Evolutionary conservation across 2,888 invertebrate genomes (phyloP).

Genomic region (Drosophila parthenogenetica): DNA sequence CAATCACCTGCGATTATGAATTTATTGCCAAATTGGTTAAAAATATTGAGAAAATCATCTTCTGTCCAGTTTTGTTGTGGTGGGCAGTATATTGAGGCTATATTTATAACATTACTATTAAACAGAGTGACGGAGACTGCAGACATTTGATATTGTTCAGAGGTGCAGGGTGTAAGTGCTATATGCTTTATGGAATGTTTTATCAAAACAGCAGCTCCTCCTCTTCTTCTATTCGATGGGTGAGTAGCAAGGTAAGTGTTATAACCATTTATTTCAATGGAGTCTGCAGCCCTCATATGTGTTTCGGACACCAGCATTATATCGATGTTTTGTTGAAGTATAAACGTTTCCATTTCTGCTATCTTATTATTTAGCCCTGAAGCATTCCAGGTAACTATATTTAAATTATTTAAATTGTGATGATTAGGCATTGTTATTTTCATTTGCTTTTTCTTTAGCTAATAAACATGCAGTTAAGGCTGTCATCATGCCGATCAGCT

Average conservation of each 20-base stretch:
- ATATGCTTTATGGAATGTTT: not conserved
- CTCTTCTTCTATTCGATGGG: not conserved
- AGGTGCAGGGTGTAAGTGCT: not conserved
- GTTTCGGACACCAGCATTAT: not conserved
- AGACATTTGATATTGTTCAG: not conserved
- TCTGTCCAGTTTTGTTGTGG: not conserved
- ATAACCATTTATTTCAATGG: not conserved
- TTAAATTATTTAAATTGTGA: not conserved
- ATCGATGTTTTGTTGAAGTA: not conserved
- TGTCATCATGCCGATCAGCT: not conserved
- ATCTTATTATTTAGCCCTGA: not conserved
- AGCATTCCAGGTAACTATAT: slow-evolving; percentile 3
- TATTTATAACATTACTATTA: not conserved
- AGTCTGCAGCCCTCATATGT: not conserved
- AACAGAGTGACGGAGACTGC: not conserved
- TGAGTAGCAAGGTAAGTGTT: not conserved
- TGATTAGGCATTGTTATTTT: not conserved
- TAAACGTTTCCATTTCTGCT: not conserved
- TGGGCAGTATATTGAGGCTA: not conserved
- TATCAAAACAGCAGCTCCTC: not conserved
- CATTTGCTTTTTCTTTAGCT: not conserved
- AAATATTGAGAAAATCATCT: not conserved
- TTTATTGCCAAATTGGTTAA: not conserved
- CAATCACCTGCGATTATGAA: not conserved
- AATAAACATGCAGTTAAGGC: not conserved